phyloP scores from a whole-genome alignment of 2,113 vertebrate genomes.

The Sylvietta virens region DNA sequence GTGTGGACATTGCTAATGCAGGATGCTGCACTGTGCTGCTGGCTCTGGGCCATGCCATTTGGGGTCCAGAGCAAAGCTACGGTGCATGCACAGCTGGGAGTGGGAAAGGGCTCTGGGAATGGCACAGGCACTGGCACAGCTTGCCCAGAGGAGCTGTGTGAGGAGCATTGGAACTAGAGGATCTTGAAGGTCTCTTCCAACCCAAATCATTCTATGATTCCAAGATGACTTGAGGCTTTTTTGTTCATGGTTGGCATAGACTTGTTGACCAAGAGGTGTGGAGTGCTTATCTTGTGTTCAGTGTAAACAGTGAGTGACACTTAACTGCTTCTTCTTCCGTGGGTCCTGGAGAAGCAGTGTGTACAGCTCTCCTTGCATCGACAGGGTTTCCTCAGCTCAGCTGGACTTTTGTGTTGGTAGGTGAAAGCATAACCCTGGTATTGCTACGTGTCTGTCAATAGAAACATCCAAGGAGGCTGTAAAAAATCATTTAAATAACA shows the following conservation, averaged over 20 bases:
- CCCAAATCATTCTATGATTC: background rate
- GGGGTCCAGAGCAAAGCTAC: background rate
- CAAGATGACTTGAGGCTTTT: background rate
- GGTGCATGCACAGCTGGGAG: background rate
- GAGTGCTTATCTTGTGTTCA: background rate
- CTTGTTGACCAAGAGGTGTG: background rate
- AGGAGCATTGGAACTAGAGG: background rate
- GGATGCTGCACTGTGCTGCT: background rate
- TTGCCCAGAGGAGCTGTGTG: background rate
- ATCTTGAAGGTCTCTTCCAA: background rate
- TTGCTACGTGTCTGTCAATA: background rate
- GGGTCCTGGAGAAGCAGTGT: background rate
- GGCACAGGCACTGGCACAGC: background rate
- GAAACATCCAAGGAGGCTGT: background rate
- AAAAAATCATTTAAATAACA: background rate
- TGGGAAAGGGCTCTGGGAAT: background rate
- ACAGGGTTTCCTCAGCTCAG: background rate
- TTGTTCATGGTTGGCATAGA: background rate
- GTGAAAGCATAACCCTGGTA: background rate
- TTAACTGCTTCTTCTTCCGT: background rate
- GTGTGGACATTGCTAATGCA: background rate
- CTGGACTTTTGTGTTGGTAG: background rate
- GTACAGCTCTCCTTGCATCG: fast-evolving
- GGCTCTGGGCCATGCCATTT: background rate
- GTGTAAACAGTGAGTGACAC: background rate